These are phyloP conservation scores for Archocentrus centrarchus DNA, from an alignment of 2,113 vertebrate genomes.

Conservation along the genomic window DNA sequence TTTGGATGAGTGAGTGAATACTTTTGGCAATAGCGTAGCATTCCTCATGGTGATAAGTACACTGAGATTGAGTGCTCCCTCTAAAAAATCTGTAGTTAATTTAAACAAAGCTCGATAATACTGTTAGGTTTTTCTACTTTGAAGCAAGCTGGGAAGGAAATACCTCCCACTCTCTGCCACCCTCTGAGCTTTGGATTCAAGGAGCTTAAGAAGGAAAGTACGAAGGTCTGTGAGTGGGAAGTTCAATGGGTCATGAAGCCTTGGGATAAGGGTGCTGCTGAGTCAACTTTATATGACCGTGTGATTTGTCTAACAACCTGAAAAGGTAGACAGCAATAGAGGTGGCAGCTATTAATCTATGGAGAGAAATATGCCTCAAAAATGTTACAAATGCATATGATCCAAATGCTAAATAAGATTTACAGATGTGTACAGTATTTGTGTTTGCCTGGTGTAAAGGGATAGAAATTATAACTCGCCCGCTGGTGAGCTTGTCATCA, in stretches of 20 bases:
- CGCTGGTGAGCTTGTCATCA: slow-evolving; percentile 9
- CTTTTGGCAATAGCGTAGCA: too few relatives aligned
- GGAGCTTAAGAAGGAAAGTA: slow-evolving; percentile 1
- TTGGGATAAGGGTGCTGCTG: slow-evolving; percentile 24
- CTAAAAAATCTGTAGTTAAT: not conserved
- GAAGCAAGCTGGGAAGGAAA: slow-evolving; percentile 14
- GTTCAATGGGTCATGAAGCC: slow-evolving; percentile 45
- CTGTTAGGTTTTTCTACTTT: not conserved
- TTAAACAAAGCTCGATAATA: not conserved
- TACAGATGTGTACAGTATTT: too few relatives aligned
- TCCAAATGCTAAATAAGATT: too few relatives aligned
- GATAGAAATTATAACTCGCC: slow-evolving; percentile 32
- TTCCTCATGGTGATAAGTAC: not conserved
- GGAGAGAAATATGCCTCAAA: too few relatives aligned
- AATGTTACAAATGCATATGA: too few relatives aligned
- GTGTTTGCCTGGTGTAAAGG: slow-evolving; percentile 32
- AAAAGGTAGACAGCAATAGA: slow-evolving; percentile 43
- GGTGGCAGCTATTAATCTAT: slow-evolving; percentile 16
- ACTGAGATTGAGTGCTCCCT: not conserved
- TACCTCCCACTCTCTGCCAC: slow-evolving; percentile 22
- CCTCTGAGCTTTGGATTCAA: slow-evolving; percentile 23
- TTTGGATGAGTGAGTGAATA: too few relatives aligned
- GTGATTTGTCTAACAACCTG: slow-evolving; percentile 19
- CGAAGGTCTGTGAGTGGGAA: slow-evolving; percentile 20
- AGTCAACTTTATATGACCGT: not conserved